Evolutionary conservation across 2,888 invertebrate species (phyloP).

Genomic region (Eupithecia insigniata): DNA sequence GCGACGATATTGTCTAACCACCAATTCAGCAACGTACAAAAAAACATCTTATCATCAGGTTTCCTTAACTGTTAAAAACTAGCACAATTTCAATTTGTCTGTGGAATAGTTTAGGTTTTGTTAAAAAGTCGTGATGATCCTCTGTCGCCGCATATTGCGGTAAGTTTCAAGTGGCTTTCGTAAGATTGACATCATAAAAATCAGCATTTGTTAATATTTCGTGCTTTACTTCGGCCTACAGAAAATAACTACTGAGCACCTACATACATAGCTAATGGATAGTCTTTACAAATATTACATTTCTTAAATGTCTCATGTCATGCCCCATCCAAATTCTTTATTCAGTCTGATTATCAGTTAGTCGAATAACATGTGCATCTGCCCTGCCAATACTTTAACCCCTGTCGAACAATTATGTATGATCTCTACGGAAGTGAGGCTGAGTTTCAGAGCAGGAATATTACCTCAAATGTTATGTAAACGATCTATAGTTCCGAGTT

Average conservation of each 20-base stretch:
- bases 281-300: not conserved
- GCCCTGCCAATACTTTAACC: not conserved
- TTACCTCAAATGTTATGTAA: not conserved
- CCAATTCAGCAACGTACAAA: no score
- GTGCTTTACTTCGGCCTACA: not conserved
- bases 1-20: not conserved
- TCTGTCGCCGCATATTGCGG: conserved; percentile 59
- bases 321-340: not conserved
- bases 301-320: not conserved
- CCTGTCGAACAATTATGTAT: not conserved
- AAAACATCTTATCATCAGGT: not conserved
- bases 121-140: conserved; percentile 57
- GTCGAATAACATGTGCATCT: not conserved
- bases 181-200: conserved; percentile 44
- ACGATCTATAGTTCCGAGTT: not conserved
- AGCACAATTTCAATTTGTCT: conserved; percentile 52
- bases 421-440: not conserved
- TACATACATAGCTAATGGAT: not conserved
- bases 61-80: not conserved
- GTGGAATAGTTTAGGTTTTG: conserved; percentile 51
- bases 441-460: not conserved
- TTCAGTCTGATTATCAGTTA: not conserved
- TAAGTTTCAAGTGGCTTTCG: conserved; percentile 50
- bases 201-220: conserved; percentile 7
- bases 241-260: not conserved